phyloP scores from a whole-genome alignment of 2,113 vertebrate genomes.

The Sylvilagus bachmani region DNA sequence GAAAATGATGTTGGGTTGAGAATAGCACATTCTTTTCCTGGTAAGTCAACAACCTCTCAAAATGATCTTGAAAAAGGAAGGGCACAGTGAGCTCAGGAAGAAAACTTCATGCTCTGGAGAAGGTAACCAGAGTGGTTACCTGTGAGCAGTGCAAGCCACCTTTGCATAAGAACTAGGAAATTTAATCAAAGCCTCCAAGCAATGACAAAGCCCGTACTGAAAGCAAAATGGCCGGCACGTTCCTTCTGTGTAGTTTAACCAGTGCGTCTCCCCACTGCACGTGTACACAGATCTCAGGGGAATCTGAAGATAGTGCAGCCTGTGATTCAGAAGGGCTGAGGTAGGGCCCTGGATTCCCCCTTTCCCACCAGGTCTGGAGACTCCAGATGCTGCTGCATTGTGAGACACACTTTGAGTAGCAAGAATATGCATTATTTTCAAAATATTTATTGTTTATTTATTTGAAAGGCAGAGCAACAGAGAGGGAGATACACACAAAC shows the following conservation, averaged over 20 bases:
- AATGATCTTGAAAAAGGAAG: slow-evolving; percentile 44
- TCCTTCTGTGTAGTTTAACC: not conserved
- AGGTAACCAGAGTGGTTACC: not conserved
- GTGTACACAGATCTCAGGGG: rapidly evolving
- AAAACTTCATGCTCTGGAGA: not conserved
- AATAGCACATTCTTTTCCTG: not conserved
- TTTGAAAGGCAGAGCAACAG: too few relatives aligned
- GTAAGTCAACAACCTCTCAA: not conserved
- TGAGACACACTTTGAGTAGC: not conserved
- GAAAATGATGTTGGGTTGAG: not conserved
- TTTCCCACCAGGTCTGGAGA: not conserved
- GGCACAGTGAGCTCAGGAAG: not conserved
- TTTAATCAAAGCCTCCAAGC: not conserved
- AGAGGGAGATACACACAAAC: too few relatives aligned
- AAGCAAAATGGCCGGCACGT: not conserved
- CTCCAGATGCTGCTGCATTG: not conserved
- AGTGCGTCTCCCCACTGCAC: not conserved
- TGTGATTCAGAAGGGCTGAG: not conserved
- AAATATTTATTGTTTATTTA: too few relatives aligned
- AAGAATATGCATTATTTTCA: not conserved
- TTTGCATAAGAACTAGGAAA: not conserved
- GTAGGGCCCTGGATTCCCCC: not conserved
- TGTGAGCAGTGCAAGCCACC: not conserved
- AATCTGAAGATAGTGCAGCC: not conserved
- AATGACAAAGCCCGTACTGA: not conserved